Evolutionary conservation across 2,113 vertebrate genomes (phyloP).

Genomic region (Peromyscus maniculatus): DNA sequence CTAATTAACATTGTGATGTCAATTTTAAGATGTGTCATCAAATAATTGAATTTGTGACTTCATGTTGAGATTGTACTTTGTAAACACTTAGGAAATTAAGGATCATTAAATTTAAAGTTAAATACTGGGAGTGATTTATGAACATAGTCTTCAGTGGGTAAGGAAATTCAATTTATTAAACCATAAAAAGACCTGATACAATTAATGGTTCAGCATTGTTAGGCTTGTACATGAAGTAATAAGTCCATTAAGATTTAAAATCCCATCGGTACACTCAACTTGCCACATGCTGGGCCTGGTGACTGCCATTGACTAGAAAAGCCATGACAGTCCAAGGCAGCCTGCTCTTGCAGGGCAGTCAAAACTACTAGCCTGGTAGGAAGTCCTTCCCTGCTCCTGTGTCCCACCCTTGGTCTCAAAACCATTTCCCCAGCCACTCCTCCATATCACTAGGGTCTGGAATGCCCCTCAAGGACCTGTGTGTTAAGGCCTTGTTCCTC

Average conservation of each 20-base stretch:
- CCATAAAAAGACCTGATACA: neutral
- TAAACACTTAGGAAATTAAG: constrained; percentile 14
- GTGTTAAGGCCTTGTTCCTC: neutral
- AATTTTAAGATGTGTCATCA: neutral
- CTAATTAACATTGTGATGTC: neutral
- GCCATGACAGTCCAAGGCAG: no score
- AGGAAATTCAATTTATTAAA: constrained; percentile 18
- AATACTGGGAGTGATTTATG: neutral
- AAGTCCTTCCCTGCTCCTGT: neutral
- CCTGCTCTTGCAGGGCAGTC: neutral
- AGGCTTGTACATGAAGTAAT: neutral
- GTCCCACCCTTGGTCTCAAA: neutral
- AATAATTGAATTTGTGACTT: constrained; percentile 11
- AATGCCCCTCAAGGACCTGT: neutral
- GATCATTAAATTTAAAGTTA: constrained; percentile 3
- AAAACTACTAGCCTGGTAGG: neutral
- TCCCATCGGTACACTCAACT: neutral
- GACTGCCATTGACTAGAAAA: no score
- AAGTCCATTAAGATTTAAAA: neutral
- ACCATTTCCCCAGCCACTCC: neutral
- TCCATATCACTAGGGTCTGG: neutral
- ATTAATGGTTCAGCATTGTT: neutral
- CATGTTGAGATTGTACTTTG: constrained; percentile 24
- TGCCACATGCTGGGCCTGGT: neutral
- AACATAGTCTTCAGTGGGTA: neutral